Percentiles rank a stretch among this genome's conserved stretches.
Evolutionary conservation across 2,113 vertebrate genomes (phyloP).

Genomic region (Neotoma lepida): DNA sequence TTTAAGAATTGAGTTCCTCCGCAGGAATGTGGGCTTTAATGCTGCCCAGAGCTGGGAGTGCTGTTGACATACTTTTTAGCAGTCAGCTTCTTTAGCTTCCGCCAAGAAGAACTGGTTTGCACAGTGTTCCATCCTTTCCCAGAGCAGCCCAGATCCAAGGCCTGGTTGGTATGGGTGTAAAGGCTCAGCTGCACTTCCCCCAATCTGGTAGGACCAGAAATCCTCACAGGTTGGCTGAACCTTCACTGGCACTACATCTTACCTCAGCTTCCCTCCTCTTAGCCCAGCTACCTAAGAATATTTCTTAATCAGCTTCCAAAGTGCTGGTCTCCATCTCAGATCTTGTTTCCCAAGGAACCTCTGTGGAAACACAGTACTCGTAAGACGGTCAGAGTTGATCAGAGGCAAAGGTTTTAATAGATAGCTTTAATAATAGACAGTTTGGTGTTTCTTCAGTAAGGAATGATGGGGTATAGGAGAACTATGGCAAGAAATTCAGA

Average conservation of each 20-base stretch:
- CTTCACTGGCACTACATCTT: not conserved
- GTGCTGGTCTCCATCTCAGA: not conserved
- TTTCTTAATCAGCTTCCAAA: not conserved
- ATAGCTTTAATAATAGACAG: not conserved
- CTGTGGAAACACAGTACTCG: not conserved
- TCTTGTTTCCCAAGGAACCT: not conserved
- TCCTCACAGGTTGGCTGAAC: not conserved
- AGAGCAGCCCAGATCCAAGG: not conserved
- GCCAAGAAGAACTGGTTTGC: not conserved
- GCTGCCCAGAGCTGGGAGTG: not conserved
- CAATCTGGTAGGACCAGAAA: not conserved
- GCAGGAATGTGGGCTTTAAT: not conserved
- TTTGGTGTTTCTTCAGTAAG: not conserved
- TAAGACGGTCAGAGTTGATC: not conserved
- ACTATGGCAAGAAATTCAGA: not conserved
- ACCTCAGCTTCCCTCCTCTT: not conserved
- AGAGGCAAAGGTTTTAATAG: not conserved
- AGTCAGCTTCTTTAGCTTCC: not conserved
- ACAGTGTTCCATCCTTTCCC: not conserved
- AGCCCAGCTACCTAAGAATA: not conserved
- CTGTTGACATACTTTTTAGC: not conserved
- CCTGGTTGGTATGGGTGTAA: not conserved
- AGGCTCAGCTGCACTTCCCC: not conserved
- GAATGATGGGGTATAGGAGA: not conserved
- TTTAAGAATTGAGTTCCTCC: not conserved